Conservation (phyloP, 1,140 invertebrate genomes). For the Ooceraea biroi region DNA sequence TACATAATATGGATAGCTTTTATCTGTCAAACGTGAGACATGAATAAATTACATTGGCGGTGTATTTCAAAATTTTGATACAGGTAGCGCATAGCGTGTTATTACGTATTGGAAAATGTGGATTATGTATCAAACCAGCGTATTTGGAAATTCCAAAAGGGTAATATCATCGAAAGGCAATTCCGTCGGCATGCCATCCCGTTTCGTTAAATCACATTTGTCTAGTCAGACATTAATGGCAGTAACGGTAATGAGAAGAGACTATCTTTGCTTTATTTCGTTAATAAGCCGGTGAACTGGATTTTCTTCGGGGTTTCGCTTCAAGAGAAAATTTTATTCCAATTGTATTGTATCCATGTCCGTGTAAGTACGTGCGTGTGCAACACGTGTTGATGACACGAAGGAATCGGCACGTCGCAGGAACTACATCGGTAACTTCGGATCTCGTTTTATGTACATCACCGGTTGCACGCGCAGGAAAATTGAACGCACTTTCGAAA, state of each 20-base stretch:
- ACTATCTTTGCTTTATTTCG: constrained; percentile 15
- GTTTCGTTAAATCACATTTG: constrained; percentile 40
- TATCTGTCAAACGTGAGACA: constrained; percentile 55
- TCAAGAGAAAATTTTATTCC: constrained; percentile 4
- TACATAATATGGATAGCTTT: constrained; percentile 42
- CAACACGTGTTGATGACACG: neutral
- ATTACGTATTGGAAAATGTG: constrained; percentile 49
- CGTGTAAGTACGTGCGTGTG: neutral
- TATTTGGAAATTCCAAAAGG: constrained; percentile 51
- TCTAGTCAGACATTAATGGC: constrained; percentile 6
- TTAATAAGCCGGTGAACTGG: neutral
- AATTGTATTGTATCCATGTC: neutral
- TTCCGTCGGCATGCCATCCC: constrained; percentile 1
- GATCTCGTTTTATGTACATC: constrained; percentile 28
- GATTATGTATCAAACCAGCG: constrained; percentile 8
- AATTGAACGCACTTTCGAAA: constrained; percentile 48
- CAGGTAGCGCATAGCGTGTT: constrained; percentile 1
- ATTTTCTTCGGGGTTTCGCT: neutral
- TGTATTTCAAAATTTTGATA: constrained; percentile 44
- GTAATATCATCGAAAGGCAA: constrained; percentile 39
- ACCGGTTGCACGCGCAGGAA: constrained; percentile 24
- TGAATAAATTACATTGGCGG: constrained; percentile 38
- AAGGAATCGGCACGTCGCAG: constrained; percentile 4
- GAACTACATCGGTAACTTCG: constrained; percentile 37
- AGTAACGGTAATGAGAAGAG: neutral